Conservation (phyloP, 1,140 invertebrate genomes). For the Solenopsis fugax region DNA sequence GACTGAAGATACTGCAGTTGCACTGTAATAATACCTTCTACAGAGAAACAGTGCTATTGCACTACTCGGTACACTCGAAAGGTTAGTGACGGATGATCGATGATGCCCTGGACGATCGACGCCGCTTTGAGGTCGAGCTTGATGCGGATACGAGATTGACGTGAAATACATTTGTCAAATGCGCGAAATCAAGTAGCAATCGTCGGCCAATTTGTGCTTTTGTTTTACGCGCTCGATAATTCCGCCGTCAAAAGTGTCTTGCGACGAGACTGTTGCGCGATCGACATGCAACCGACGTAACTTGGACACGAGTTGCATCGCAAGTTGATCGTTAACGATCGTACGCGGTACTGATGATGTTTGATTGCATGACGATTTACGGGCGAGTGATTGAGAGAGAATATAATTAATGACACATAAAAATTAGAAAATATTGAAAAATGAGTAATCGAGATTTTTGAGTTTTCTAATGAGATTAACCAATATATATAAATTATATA, state of each 20-base stretch:
- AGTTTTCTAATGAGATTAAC: conserved; percentile 15
- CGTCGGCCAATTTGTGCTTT: conserved; percentile 22
- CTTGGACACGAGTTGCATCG: conserved; percentile 25
- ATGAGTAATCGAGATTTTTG: conserved; percentile 25
- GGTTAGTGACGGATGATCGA: conserved; percentile 58
- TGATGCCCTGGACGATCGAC: conserved; percentile 33
- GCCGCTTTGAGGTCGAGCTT: conserved; percentile 45
- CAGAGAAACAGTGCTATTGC: background rate
- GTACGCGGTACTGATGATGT: conserved; percentile 15
- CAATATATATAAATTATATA: conserved; percentile 27
- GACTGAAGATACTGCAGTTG: background rate
- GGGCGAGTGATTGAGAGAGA: conserved; percentile 11
- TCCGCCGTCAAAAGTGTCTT: conserved; percentile 37
- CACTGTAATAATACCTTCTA: background rate
- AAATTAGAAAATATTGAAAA: background rate
- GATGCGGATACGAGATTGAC: conserved; percentile 46
- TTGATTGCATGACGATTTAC: conserved; percentile 32
- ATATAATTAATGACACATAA: conserved; percentile 28
- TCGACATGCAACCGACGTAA: conserved; percentile 44
- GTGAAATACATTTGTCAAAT: conserved; percentile 36
- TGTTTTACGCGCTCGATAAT: conserved; percentile 16
- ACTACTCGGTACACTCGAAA: background rate
- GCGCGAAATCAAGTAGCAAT: conserved; percentile 25
- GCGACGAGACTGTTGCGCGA: conserved; percentile 34
- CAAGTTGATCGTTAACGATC: conserved; percentile 33